phyloP scores from a whole-genome alignment of 2,888 invertebrate genomes.

The Apotomis turbidana region DNA sequence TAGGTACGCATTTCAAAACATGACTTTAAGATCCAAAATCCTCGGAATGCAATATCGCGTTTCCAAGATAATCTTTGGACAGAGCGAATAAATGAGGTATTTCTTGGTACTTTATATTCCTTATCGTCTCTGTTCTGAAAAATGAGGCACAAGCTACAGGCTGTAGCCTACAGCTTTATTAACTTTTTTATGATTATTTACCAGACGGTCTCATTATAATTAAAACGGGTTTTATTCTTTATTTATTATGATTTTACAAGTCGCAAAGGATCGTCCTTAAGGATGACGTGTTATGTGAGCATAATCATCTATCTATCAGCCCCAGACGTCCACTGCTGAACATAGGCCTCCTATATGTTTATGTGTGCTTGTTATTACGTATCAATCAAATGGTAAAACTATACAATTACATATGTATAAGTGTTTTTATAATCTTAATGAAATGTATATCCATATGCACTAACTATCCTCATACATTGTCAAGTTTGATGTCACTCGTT shows the following conservation, averaged over 20 bases:
- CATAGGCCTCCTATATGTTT: too few species aligned
- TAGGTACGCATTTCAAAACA: not conserved
- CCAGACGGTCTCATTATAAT: not conserved
- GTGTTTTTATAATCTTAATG: too few species aligned
- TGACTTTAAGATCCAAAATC: not conserved
- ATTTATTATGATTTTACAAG: not conserved
- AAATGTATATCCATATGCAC: too few species aligned
- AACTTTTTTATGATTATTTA: not conserved
- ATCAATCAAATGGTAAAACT: too few species aligned
- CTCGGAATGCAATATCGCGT: not conserved
- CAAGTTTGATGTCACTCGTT: too few species aligned
- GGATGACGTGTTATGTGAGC: too few species aligned
- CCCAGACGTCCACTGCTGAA: too few species aligned
- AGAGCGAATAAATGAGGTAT: not conserved
- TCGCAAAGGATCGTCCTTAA: not conserved
- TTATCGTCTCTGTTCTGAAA: not conserved
- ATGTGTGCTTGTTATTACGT: too few species aligned
- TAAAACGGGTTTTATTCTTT: not conserved
- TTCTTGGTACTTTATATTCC: slow-evolving; percentile 11
- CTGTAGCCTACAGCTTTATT: not conserved
- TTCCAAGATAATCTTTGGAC: slow-evolving; percentile 7
- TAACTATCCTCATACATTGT: too few species aligned
- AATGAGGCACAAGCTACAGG: not conserved
- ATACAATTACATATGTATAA: too few species aligned
- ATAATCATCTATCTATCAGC: too few species aligned